Percentiles rank a stretch among this genome's conserved stretches.
phyloP scores from a whole-genome alignment of 2,888 invertebrate genomes.

The Hydroisotoma schaefferi region DNA sequence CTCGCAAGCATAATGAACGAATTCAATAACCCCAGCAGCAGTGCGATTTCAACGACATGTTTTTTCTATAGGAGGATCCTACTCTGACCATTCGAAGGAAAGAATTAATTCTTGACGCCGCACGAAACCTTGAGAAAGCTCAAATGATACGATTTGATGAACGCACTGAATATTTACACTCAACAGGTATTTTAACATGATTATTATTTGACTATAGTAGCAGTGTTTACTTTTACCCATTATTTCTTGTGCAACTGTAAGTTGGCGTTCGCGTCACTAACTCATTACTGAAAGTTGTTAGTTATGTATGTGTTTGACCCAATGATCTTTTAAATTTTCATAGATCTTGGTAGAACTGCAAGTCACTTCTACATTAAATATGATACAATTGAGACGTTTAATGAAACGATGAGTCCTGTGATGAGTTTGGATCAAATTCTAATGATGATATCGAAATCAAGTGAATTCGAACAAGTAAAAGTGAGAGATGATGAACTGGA shows the following conservation, averaged over 20 bases:
- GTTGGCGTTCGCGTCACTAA: too few relatives aligned
- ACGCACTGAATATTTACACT: constrained; percentile 69
- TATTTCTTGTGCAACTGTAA: too few relatives aligned
- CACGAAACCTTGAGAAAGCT: constrained; percentile 81
- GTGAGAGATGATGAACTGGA: constrained; percentile 91
- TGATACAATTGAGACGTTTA: constrained; percentile 89
- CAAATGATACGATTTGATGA: constrained; percentile 90
- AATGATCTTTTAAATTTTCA: not conserved
- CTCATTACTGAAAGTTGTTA: too few relatives aligned
- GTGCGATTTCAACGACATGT: constrained; percentile 46
- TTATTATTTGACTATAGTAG: too few relatives aligned
- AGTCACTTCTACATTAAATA: constrained; percentile 97
- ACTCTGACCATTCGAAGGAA: constrained; percentile 71
- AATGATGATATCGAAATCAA: constrained; percentile 84
- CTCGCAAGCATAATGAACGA: not conserved
- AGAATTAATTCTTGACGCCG: constrained; percentile 73
- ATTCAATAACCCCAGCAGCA: constrained; percentile 6
- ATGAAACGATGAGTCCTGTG: constrained; percentile 71
- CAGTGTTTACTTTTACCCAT: constrained; percentile 65
- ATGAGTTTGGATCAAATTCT: constrained; percentile 85
- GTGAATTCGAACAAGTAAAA: constrained; percentile 94
- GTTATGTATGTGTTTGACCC: not conserved
- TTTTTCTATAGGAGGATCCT: constrained; percentile 67
- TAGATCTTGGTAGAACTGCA: constrained; percentile 90
- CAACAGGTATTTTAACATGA: constrained; percentile 51